phyloP scores from a whole-genome alignment of 2,113 vertebrate genomes.

The Apaloderma vittatum region DNA sequence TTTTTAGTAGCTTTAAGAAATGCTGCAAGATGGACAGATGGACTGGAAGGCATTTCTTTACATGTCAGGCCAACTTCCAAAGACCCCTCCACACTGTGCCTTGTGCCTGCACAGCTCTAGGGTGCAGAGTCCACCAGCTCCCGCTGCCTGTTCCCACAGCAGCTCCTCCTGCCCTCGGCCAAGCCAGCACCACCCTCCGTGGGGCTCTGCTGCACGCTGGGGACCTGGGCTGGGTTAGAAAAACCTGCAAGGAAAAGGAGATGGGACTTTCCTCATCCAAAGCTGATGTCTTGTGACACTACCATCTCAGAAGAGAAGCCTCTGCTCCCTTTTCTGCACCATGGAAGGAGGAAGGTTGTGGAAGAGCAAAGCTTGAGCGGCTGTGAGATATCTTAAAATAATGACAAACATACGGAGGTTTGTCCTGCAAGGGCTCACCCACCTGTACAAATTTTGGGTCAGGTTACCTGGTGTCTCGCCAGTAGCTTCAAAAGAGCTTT shows the following conservation, averaged over 20 bases:
- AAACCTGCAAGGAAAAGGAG: neutral
- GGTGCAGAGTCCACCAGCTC: neutral
- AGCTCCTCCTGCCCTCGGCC: neutral
- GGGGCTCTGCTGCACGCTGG: neutral
- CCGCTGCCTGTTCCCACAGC: neutral
- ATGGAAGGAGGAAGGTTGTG: neutral
- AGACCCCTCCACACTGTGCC: neutral
- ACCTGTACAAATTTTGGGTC: conserved; percentile 72
- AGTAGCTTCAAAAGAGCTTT: conserved; percentile 69
- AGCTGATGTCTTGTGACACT: neutral
- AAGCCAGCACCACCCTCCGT: fast-evolving
- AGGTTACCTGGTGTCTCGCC: conserved; percentile 66
- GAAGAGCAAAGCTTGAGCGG: neutral
- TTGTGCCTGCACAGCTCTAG: neutral
- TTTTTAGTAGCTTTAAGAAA: conserved; percentile 1
- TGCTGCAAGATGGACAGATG: neutral
- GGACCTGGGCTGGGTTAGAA: neutral
- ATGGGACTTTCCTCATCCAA: neutral
- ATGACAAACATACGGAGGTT: conserved; percentile 53
- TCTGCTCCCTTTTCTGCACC: neutral
- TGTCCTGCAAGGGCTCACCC: conserved; percentile 57
- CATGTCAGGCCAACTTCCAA: neutral
- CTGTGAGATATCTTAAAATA: conserved; percentile 11
- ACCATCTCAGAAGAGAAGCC: neutral
- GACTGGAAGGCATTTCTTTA: neutral